These are phyloP conservation scores for Agrochola lota DNA, from an alignment of 2,888 invertebrate genomes.

Conservation along the genomic window DNA sequence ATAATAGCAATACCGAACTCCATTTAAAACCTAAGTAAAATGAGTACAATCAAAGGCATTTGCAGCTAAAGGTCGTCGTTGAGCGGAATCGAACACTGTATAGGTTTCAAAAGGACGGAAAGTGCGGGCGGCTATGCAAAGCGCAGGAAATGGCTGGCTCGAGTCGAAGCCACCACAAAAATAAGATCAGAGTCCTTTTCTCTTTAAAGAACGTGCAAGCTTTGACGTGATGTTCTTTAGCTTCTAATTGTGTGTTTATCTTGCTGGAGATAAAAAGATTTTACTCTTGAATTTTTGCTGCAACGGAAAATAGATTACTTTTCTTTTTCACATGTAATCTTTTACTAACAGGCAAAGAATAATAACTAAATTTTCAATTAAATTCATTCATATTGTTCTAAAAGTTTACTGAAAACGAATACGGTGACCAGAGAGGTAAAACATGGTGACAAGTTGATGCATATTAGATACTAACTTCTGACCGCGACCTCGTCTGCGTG, in stretches of 20 bases:
- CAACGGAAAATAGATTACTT: background rate
- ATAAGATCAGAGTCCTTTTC: conserved; percentile 47
- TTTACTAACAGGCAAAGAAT: too few relatives aligned
- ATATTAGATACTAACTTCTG: too few relatives aligned
- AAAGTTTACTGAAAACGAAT: background rate
- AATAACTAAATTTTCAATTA: too few relatives aligned
- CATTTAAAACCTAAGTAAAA: conserved; percentile 32
- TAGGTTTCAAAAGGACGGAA: conserved; percentile 51
- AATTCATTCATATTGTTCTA: background rate
- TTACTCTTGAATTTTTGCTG: too few relatives aligned
- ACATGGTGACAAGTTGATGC: background rate
- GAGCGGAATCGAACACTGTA: conserved; percentile 56
- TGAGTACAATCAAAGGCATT: conserved; percentile 46
- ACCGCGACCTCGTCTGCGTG: too few relatives aligned
- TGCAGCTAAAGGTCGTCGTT: conserved; percentile 38
- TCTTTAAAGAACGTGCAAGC: conserved; percentile 7
- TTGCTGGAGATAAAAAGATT: background rate
- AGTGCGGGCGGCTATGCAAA: conserved; percentile 59
- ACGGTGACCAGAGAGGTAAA: background rate
- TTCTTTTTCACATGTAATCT: background rate
- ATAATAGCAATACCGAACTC: conserved; percentile 9
- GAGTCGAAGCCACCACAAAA: conserved; percentile 42
- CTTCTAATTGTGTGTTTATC: conserved; percentile 1
- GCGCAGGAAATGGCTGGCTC: conserved; percentile 59
- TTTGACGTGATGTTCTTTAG: background rate